Conservation (phyloP, 2,113 vertebrate genomes). For the Nesospiza acunhae region DNA sequence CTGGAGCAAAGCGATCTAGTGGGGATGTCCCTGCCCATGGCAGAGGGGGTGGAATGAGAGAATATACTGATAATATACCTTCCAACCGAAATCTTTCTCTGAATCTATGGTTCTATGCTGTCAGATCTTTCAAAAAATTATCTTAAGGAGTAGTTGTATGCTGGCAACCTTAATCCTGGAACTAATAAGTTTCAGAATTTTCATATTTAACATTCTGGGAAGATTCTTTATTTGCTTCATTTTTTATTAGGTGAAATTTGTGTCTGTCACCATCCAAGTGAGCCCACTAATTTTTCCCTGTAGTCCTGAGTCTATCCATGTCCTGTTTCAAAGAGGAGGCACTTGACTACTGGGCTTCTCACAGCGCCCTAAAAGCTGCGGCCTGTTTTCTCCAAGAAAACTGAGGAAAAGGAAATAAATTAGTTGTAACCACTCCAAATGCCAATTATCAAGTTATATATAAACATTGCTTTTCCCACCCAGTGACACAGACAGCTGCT, state of each 20-base stretch:
- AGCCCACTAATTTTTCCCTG: neutral
- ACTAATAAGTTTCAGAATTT: neutral
- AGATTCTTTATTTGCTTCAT: fast-evolving
- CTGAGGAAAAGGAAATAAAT: neutral
- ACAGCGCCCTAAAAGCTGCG: neutral
- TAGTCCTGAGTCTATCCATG: neutral
- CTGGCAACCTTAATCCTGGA: neutral
- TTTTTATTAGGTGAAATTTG: neutral
- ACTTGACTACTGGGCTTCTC: neutral
- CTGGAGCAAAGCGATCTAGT: fast-evolving
- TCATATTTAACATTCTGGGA: neutral
- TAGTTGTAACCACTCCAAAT: neutral
- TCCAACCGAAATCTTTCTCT: neutral
- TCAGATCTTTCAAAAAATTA: neutral
- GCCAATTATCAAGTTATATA: neutral
- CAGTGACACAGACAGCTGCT: neutral
- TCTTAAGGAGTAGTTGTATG: neutral
- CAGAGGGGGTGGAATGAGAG: neutral
- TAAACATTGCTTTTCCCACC: neutral
- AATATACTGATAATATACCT: neutral
- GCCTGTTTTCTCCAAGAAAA: neutral
- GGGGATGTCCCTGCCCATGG: neutral
- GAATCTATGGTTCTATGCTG: neutral
- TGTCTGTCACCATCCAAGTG: neutral
- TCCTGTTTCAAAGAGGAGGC: neutral